These are phyloP conservation scores for Oryzias woworae DNA, from an alignment of 2,113 vertebrate genomes.

Conservation along the genomic window DNA sequence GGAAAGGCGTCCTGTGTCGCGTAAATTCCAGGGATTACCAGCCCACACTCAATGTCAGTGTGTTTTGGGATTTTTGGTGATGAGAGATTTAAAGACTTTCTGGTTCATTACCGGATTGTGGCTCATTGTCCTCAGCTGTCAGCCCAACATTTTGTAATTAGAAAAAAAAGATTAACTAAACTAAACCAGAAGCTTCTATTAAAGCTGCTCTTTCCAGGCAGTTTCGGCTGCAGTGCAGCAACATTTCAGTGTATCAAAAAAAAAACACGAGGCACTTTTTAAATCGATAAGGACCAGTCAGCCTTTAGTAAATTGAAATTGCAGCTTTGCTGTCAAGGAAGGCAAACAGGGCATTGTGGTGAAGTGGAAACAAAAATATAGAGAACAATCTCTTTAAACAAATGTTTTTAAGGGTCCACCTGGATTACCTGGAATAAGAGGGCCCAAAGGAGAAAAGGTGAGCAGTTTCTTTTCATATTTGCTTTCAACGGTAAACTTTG, in stretches of 20 bases:
- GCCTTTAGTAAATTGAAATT: slow-evolving; percentile 68
- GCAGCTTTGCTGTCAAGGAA: slow-evolving; percentile 39
- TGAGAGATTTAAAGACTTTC: slow-evolving; percentile 23
- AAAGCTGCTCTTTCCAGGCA: slow-evolving; percentile 6
- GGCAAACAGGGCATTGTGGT: slow-evolving; percentile 30
- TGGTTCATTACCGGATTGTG: neutral
- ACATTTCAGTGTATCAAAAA: slow-evolving; percentile 30
- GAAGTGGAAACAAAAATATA: slow-evolving; percentile 46
- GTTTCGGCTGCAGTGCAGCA: slow-evolving; percentile 21
- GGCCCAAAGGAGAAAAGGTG: slow-evolving; percentile 96
- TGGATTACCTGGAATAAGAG: slow-evolving; percentile 88
- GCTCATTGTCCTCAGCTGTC: neutral
- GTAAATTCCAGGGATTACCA: slow-evolving; percentile 67
- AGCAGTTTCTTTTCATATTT: slow-evolving; percentile 30
- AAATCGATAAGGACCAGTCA: slow-evolving; percentile 66
- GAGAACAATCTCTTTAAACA: slow-evolving; percentile 29
- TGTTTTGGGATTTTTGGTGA: slow-evolving; percentile 35
- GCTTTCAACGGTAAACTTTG: slow-evolving; percentile 29
- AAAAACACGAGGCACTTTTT: slow-evolving; percentile 44
- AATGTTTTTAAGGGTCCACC: slow-evolving; percentile 82
- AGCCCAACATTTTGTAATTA: slow-evolving; percentile 2
- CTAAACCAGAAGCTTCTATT: slow-evolving; percentile 19
- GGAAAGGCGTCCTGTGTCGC: slow-evolving; percentile 51
- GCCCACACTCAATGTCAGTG: slow-evolving; percentile 33
- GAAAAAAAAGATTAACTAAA: slow-evolving; percentile 1